Evolutionary conservation across 2,113 vertebrate species (phyloP), one percentile per base, ranked within the genome.

Genomic region (Ammospiza caudacuta): DNA sequence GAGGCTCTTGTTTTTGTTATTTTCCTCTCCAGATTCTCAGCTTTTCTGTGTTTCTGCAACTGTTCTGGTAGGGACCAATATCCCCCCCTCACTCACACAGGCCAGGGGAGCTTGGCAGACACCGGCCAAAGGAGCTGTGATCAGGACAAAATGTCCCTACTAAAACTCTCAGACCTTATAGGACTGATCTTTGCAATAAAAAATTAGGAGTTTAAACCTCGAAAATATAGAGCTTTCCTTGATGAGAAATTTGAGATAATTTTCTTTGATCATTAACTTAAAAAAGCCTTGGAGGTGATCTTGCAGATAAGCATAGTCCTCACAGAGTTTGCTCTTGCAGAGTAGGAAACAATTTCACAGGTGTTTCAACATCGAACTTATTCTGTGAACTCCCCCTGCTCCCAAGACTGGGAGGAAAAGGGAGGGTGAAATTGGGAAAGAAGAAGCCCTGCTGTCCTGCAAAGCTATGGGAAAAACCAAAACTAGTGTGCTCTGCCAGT

Each of bases 41-140:
- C 29, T 79, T 35, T 70, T 31, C 37, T 44, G 28, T 19, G 47
- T 37, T 83, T 85, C 35, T 44, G 41, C 27, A 23, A 11, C 2
- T 37, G 31, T 25, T 67, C 25, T 16, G 43, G 4, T 11, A 16
- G 14, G 33, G 12, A 27, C 7, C 31, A 47, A 27, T 10, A 20
- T 9, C 9, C 2, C 2, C 31, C 17, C 46, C 46, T 22, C 44
- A 14, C 67, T 15, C 35, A 6, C 55, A 5, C 6, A 18, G 35
- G 14, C 8, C 46, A 12, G 43, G 28, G 17, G 21, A 35, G 4
- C 31, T n/a, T 19, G 16, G 62, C 66, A 78, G 61, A 18, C 25
- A 27, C 17, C 0, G 0, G 31, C 28, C 6, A 2, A 55, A 68
- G 68, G 52, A 83, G 46, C 8, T 51, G 2, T 16, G 23, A 6